Evolutionary conservation across 2,113 vertebrate species (phyloP), one percentile per base, ranked within the genome.

Genomic region (Entomyzon cyanotis): DNA sequence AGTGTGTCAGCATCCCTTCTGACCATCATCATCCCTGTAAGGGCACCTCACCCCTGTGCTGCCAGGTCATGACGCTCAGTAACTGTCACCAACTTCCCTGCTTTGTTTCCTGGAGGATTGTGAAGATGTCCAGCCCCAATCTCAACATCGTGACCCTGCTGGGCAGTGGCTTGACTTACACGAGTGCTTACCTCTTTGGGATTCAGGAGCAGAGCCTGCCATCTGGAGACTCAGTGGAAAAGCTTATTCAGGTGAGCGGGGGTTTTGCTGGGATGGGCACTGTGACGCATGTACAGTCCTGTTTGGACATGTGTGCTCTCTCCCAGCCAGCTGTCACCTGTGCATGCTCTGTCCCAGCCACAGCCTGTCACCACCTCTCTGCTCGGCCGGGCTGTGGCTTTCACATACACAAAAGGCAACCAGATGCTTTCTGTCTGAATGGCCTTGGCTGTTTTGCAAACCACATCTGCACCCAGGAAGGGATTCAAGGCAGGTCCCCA

Each of bases 61-160:
- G 75, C 78, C 82, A 59, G 74, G 28, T 77, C 31, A 13, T 42
- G 42, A 30, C 2, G 1, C 41, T 87, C 67, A 78, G 28, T 96
- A 93, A 95, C 74, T 77, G 31, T 71, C 69, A 60, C 39, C 1
- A 6, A 64, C 74, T 73, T 50, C 77, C 53, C 88, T 94, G 31
- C 85, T 95, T 93, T 97, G 70, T 96, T 86, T 95, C 84, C 90
- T 65, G 91, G 93, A 99, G 99, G 98, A 99, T 99, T 62, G 99
- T 99, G 97, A 99, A 99, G 98, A 99, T 99, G 99, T 99, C 99
- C 96, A 99, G 99, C 92, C 99, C 99, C 90, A 99, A 99, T 93
- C 98, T 99, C 96, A 99, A 99, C 52, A 85, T 99, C 24, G 98
- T 99, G 94, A 99, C 98, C 68, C 97, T 99, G 84, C 93, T 98